Evolutionary conservation across 2,113 vertebrate species (phyloP).

Genomic region (Leucopternis melanops): DNA sequence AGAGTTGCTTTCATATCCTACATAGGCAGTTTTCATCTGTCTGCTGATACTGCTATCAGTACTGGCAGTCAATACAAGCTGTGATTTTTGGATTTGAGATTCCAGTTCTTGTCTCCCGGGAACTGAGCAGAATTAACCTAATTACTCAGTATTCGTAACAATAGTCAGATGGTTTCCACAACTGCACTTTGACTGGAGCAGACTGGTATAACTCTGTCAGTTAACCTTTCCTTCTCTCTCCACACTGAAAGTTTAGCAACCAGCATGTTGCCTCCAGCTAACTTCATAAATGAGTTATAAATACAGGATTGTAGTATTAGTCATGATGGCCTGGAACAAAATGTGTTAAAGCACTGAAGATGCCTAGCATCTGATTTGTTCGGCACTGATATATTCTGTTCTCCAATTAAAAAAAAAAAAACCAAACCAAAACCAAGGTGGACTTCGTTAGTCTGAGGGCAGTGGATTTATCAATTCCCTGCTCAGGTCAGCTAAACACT

Average conservation of each 20-base stretch:
- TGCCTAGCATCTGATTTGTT: neutral
- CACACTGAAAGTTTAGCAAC: neutral
- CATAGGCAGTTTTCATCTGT: neutral
- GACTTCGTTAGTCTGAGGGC: neutral
- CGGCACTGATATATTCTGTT: neutral
- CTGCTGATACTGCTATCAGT: neutral
- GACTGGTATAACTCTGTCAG: neutral
- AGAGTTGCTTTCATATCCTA: neutral
- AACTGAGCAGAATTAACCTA: neutral
- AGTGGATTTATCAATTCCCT: neutral
- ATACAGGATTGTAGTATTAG: neutral
- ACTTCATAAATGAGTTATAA: neutral
- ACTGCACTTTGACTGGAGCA: neutral
- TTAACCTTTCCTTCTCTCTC: neutral
- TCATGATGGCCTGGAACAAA: neutral
- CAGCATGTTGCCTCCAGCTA: neutral
- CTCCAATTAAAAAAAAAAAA: neutral
- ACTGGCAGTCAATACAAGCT: neutral
- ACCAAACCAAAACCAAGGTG: neutral
- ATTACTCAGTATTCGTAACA: neutral
- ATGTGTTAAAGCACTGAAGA: neutral
- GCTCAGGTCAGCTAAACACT: neutral
- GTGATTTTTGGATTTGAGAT: neutral
- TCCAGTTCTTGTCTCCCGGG: neutral
- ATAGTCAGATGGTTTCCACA: neutral